Conservation (phyloP, 2,888 invertebrate genomes). For the Acrobasis consociella region DNA sequence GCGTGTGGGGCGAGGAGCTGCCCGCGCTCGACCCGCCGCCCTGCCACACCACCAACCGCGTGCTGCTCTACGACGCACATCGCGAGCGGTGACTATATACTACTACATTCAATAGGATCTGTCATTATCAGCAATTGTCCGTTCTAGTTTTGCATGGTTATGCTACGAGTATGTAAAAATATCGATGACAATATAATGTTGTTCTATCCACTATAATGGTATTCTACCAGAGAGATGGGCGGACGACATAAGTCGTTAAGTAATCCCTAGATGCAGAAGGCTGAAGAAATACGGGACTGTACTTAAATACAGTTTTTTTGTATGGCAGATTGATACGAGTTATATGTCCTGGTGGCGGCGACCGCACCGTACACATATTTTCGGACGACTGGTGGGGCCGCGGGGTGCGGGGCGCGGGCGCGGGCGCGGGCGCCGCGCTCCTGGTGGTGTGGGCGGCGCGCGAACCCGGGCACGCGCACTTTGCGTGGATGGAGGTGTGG, state of each 20-base stretch:
- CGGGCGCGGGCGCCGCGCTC: conserved; percentile 88
- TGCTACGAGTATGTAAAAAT: too few species aligned
- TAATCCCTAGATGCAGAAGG: too few species aligned
- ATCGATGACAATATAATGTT: too few species aligned
- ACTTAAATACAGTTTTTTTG: not conserved
- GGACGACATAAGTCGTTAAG: too few species aligned
- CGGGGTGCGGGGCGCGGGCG: conserved; percentile 80
- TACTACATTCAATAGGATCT: too few species aligned
- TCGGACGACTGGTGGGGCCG: conserved; percentile 88
- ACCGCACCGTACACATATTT: conserved; percentile 89
- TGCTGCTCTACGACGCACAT: conserved; percentile 91
- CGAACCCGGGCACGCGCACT: conserved; percentile 88
- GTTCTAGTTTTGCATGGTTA: too few species aligned
- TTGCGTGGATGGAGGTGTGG: conserved; percentile 85
- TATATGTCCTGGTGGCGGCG: conserved; percentile 66
- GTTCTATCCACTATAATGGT: too few species aligned
- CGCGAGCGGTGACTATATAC: not conserved
- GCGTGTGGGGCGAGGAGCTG: conserved; percentile 92
- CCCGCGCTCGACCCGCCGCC: conserved; percentile 85
- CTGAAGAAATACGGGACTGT: not conserved
- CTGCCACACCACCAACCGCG: conserved; percentile 90
- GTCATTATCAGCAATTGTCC: too few species aligned
- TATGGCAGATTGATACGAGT: conserved; percentile 45
- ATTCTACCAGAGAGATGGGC: too few species aligned
- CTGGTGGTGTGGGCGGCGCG: conserved; percentile 91